Conservation (phyloP, 2,113 vertebrate species). For the Misgurnus mizolepis region DNA sequence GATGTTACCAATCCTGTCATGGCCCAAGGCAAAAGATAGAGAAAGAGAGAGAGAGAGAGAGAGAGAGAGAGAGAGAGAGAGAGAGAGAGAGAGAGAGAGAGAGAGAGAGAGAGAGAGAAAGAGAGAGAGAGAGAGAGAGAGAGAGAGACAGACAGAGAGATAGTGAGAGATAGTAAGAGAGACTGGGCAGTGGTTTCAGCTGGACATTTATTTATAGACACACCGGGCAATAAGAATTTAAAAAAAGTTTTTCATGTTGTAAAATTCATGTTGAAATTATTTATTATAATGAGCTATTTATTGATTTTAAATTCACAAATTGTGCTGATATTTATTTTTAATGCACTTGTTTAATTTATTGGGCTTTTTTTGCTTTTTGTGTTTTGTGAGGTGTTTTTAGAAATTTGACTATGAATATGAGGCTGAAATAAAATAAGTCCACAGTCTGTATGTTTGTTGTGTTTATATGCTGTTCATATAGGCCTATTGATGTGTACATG, state of each 20-base stretch:
- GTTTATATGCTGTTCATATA: neutral
- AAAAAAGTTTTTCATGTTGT: neutral
- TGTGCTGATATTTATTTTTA: conserved; percentile 37
- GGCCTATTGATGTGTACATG: too few relatives aligned
- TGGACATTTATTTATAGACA: conserved; percentile 34
- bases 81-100: neutral
- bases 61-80: neutral
- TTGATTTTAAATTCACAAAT: conserved; percentile 15
- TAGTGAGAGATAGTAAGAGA: neutral
- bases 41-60: neutral
- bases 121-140: neutral
- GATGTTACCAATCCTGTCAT: conserved; percentile 42
- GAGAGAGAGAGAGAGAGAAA: neutral
- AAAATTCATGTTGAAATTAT: conserved; percentile 19
- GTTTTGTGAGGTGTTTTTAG: conserved; percentile 19
- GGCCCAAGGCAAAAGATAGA: conserved; percentile 33
- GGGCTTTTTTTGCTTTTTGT: neutral
- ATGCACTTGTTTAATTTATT: neutral
- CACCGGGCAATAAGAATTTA: conserved; percentile 14
- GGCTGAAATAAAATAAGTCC: conserved; percentile 22
- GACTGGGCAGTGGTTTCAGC: neutral
- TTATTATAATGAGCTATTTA: conserved; percentile 25
- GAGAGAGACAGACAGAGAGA: too few relatives aligned
- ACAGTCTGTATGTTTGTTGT: neutral
- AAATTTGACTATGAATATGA: conserved; percentile 10